These are phyloP conservation scores for Pseudoatta argentina DNA, from an alignment of 1,140 invertebrate genomes.

Conservation along the genomic window DNA sequence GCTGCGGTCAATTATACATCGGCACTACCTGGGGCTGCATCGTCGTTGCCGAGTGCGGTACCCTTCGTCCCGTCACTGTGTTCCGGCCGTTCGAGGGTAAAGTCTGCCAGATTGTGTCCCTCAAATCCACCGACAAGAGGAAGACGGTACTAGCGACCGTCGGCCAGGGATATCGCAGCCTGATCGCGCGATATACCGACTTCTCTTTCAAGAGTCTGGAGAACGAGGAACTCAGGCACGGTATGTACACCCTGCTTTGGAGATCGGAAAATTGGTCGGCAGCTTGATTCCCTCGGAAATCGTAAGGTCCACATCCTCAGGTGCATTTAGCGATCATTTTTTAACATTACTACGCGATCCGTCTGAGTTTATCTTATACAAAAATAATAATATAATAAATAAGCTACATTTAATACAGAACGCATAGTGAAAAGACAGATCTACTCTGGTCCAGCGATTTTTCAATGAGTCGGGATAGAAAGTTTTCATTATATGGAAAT, in stretches of 20 bases:
- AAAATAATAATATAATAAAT: slow-evolving; percentile 1
- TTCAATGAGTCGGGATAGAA: slow-evolving; percentile 9
- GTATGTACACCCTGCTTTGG: slow-evolving; percentile 91
- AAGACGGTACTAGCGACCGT: slow-evolving; percentile 91
- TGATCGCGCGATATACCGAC: slow-evolving; percentile 91
- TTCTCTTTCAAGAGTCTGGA: slow-evolving; percentile 83
- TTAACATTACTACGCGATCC: neutral
- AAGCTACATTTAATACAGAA: neutral
- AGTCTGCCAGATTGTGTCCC: slow-evolving; percentile 86
- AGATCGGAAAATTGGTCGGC: slow-evolving; percentile 91
- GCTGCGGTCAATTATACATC: slow-evolving; percentile 92
- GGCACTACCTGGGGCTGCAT: slow-evolving; percentile 97
- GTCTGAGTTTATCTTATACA: neutral
- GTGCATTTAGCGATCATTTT: neutral
- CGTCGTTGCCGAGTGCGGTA: slow-evolving; percentile 93
- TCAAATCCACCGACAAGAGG: slow-evolving; percentile 83
- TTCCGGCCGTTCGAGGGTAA: slow-evolving; percentile 96
- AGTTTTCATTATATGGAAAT: slow-evolving; percentile 3
- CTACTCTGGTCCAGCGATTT: neutral
- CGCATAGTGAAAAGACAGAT: neutral
- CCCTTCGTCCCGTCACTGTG: slow-evolving; percentile 94
- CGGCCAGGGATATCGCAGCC: slow-evolving; percentile 93
- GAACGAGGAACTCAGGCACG: slow-evolving; percentile 86
- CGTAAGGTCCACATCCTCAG: slow-evolving; percentile 14
- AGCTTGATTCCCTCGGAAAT: slow-evolving; percentile 81